Base-by-base conservation (phyloP, 1,140 invertebrate species). In the Matsumurasca onukii region DNA sequence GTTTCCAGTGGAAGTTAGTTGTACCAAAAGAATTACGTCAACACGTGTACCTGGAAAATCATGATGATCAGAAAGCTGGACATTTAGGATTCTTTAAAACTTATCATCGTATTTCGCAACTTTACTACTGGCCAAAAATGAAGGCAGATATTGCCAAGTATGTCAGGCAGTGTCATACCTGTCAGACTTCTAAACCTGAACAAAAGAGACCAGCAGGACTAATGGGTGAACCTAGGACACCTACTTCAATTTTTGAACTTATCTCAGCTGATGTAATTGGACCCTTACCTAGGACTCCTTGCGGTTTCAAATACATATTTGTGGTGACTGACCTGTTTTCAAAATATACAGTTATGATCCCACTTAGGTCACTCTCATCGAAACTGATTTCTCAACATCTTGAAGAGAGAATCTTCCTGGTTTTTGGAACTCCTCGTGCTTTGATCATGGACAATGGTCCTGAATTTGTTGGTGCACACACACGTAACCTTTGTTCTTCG, bases 251-350 rank as follows among this genome's bases (percentile, higher is more conserved):
- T 52, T 52, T 5, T 5, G 49, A 5, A 12, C 12, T 51, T 65
- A 82, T n/a, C 79, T 77, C 1, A 31, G 70, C 34, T 72, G 57
- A 31, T 65, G 25, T 31, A 29, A 31, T 39, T 3, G 30, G 22
- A 31, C 30, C 39, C 20, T 20, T 24, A 3, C 39, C 30, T 12
- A 65, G 20, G 22, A 12, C 49, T 52, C 20, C 49, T 52, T n/a
- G 9, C 3, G 49, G 49, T 12, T 52, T 12, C 49, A 52, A 52
- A 20, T 52, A 52, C 49, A 12, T 52, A n/a, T 24, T 52, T 5
- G 49, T 52, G 5, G 49, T 52, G 12, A 20, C 20, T 52, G 49
- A 52, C 20, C 22, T 12, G 20, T 52, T 52, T 52, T 12, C 20
- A 5, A 52, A 52, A 22, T 52, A 12, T 52, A 5, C 49, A 13